These are phyloP conservation scores for Encarsia formosa DNA, from an alignment of 2,888 invertebrate genomes.

Conservation along the genomic window DNA sequence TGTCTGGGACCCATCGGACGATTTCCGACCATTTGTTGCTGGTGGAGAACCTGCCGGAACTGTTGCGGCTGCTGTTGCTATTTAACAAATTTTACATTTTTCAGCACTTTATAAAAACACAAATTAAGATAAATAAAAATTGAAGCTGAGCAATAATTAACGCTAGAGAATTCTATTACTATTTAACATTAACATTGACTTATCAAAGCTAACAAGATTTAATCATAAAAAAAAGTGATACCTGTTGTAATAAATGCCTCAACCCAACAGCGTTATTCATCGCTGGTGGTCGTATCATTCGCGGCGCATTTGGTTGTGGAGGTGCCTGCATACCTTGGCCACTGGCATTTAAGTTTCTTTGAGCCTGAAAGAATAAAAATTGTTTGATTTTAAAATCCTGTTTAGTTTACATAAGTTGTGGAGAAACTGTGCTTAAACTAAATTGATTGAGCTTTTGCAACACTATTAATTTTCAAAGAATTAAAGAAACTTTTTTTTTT, in stretches of 20 bases:
- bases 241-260: constrained; percentile 75
- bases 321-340: constrained; percentile 43
- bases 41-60: constrained; percentile 61
- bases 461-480: background rate
- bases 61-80: constrained; percentile 56
- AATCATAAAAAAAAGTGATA: constrained; percentile 44
- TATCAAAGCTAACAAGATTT: constrained; percentile 1
- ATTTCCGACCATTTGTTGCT: constrained; percentile 54
- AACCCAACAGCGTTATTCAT: constrained; percentile 76
- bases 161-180: constrained; percentile 1
- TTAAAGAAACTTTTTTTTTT: constrained; percentile 14
- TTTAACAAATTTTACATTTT: constrained; percentile 7
- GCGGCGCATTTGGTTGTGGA: constrained; percentile 56
- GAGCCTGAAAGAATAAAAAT: too few relatives aligned
- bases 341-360: constrained; percentile 43
- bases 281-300: constrained; percentile 68
- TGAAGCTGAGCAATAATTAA: constrained; percentile 3
- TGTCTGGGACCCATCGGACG: constrained; percentile 52
- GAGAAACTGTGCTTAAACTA: too few relatives aligned
- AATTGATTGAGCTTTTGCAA: too few relatives aligned
- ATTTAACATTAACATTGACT: too few relatives aligned
- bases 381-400: too few relatives aligned
- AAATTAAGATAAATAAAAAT: too few relatives aligned
- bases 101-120: too few relatives aligned
- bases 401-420: too few relatives aligned